Percentiles rank a stretch among this genome's conserved stretches.
These are phyloP conservation scores for Eupelmus urozonus DNA, from an alignment of 2,888 invertebrate genomes.

Conservation along the genomic window DNA sequence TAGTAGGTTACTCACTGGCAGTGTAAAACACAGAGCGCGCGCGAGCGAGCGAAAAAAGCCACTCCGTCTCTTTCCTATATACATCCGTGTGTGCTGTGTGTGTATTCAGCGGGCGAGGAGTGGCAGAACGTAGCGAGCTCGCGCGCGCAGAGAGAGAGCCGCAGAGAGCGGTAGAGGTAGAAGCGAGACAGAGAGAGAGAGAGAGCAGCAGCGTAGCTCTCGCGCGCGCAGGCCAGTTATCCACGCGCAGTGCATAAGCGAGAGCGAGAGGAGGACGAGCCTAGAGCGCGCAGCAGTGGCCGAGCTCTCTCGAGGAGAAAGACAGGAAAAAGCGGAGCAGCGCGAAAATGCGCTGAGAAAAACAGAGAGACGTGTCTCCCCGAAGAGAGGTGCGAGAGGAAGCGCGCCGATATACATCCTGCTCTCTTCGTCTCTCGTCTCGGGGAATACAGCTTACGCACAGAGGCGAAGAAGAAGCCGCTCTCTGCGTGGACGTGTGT, in stretches of 20 bases:
- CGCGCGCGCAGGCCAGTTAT: not conserved
- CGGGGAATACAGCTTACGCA: not conserved
- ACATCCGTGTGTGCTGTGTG: no score
- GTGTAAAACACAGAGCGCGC: no score
- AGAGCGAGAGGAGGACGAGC: no score
- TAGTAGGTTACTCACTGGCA: no score
- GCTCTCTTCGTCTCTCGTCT: no score
- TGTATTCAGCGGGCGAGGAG: no score
- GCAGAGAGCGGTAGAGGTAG: slow-evolving; percentile 1
- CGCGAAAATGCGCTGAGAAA: slow-evolving; percentile 17
- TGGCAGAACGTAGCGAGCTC: not conserved
- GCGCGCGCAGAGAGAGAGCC: not conserved
- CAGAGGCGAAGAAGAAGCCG: no score
- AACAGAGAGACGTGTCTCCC: not conserved
- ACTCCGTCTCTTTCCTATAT: no score
- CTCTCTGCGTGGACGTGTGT: no score
- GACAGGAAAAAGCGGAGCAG: not conserved
- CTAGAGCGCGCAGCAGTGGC: no score
- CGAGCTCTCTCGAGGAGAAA: not conserved
- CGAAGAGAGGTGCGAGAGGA: slow-evolving; percentile 4
- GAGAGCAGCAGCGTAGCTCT: not conserved
- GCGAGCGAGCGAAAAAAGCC: no score
- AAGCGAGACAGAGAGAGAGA: not conserved
- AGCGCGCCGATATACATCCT: no score
- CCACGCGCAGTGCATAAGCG: not conserved